Evolutionary conservation across 2,113 vertebrate species (phyloP), one percentile per base, ranked within the genome.

Genomic region (Saguinus imperator): DNA sequence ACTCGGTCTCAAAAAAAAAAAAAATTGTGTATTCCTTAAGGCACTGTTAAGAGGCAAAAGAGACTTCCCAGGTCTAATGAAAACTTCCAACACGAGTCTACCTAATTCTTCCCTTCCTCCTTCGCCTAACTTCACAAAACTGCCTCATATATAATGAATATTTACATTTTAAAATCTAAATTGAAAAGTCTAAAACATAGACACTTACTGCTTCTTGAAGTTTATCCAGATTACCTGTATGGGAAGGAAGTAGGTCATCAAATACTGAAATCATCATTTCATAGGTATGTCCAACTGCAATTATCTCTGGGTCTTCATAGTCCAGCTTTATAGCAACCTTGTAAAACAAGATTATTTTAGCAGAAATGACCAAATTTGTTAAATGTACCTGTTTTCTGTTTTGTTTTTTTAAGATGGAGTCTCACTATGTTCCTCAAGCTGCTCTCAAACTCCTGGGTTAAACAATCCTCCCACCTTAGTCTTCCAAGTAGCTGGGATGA

Each of bases 161-260:
- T n/a, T 91, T 57, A 87, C 8, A 76, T 82, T 57, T 43, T 57
- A 85, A 84, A 68, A 64, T 61, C 58, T 37, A 4, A 89, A 61
- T 11, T 72, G 37, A 92, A 73, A 9, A 55, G 17, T 29, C 29
- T 52, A 64, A 58, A 81, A 35, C 43, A 93, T 43, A 13, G 10
- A 9, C 20, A 82, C 11, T 83, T 18, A 40, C 5, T 64, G 17
- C 16, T 73, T 20, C 81, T 87, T 73, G 94, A 32, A 92, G 48
- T 13, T 45, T 89, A n/a, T 37, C 37, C 95, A 85, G 61, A 94
- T 96, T 90, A 98, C 96, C 96, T 97, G 77, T 97, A 25, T 97
- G 83, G 32, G 97, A 97, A 35, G 91, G 55, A 11, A 0, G 90
- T 2, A 3, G 58, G 83, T 96, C 91, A 61, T 97, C 94, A 29